Evolutionary conservation across 2,888 invertebrate species (phyloP), one percentile per base, ranked within the genome.

Genomic region (Idaea straminata): DNA sequence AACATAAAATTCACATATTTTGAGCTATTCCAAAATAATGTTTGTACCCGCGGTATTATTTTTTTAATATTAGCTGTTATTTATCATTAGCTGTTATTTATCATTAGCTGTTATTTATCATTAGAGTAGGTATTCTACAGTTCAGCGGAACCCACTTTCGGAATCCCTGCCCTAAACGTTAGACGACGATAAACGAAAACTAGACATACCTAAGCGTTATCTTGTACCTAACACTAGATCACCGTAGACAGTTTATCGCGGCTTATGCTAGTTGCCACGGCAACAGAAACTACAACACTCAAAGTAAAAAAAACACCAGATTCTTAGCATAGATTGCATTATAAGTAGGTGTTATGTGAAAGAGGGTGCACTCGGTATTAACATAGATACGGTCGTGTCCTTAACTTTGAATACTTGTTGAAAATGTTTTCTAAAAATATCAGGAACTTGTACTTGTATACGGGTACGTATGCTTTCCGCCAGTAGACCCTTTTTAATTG

Each of bases 311-410:
- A 88, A 89, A 89, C 84, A 81, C 79, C 77, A 82, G 91, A 92
- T 91, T 83, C 82, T 85, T 74, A 84, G 89, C 89, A 90, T 91
- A 92, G 91, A 92, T 92, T 92, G 89, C 91, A 91, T 91, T 87
- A 80, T 84, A 91, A 92, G 81, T 81, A 87, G 86, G 80, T 79
- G 81, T 90, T 89, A 90, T 90, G 47, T 47, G 86, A 87, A 84
- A 73, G 68, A 69, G 76, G 81, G 82, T 82, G 83, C 81, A 84
- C 81, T 86, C 85, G 73, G 77, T 77, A 89, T 91, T 91, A 83
- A 84, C 91, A 92, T 92, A 91, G 91, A 91, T 91, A 90, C 82
- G 73, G 66, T 68, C 65, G 74, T 68, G 70, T 66, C 73, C 69
- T 74, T 70, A 69, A 67, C 76, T 67, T 71, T 25, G 25, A 25